Conservation (phyloP, 2,797 vertebrate genomes). For the Eurystomus glaucurus region DNA sequence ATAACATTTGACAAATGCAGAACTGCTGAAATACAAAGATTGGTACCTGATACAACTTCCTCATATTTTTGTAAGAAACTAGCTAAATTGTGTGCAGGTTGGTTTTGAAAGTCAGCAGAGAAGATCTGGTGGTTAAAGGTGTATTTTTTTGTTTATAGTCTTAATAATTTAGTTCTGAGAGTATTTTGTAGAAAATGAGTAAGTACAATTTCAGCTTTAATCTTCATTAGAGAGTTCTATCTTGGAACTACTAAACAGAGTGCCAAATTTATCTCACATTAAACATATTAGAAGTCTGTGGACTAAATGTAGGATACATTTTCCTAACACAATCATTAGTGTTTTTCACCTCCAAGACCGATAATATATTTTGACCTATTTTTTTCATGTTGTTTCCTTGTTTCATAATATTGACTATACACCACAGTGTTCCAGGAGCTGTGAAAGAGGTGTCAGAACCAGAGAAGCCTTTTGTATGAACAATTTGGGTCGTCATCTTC, state of each 20-base stretch:
- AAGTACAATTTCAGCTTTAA: not conserved
- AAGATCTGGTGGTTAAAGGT: not conserved
- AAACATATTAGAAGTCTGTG: not conserved
- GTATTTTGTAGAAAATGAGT: not conserved
- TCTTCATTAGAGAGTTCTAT: not conserved
- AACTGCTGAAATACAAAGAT: not conserved
- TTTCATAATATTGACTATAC: not conserved
- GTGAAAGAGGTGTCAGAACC: conserved; percentile 88
- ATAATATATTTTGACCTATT: not conserved
- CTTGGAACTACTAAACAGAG: not conserved
- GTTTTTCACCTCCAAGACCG: not conserved
- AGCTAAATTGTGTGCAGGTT: not conserved
- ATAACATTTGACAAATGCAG: not conserved
- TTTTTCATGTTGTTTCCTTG: not conserved
- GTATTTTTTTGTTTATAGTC: not conserved
- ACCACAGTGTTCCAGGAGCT: conserved; percentile 92
- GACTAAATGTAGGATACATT: not conserved
- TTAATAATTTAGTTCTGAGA: not conserved
- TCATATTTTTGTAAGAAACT: not conserved
- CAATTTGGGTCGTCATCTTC: conserved; percentile 89
- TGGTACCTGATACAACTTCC: not conserved
- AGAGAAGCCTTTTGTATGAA: conserved; percentile 93
- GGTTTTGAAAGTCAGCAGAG: not conserved
- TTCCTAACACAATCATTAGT: not conserved
- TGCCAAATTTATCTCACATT: not conserved